Evolutionary conservation across 2,113 vertebrate genomes (phyloP), one percentile per base, ranked within the genome.

Genomic region (Eira barbara): DNA sequence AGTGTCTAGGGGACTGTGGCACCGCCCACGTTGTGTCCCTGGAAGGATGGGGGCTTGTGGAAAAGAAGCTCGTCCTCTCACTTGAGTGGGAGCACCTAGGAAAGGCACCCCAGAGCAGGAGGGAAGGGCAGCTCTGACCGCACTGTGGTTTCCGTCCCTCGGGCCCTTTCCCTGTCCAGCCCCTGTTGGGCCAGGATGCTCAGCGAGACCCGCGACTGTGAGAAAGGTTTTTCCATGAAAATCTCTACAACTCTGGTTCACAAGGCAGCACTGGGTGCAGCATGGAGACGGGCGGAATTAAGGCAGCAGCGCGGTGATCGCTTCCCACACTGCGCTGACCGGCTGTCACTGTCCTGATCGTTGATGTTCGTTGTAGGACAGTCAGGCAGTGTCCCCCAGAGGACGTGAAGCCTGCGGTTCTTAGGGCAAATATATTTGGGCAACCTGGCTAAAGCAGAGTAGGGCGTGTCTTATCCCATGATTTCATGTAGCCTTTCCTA

Each of bases 231-330:
- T 42, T 47, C 29, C 5, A 10, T 47, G 80, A 25, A 81, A 88
- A 49, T n/a, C 29, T 42, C 45, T 88, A 17, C 29, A 45, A 11
- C 18, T 36, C 45, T 45, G 55, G 52, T 20, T 11, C 36, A 36
- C 57, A 18, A 12, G 27, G 47, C 29, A 59, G 31, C 17, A 0
- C 6, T 52, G n/a, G 85, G 34, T 63, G 3, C 55, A 42, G 27
- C 29, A 31, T 27, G 73, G 12, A 65, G 52, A 9, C 14, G 61
- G 9, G 6, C 14, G 7, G 10, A 49, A 52, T 34, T 14, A 39
- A 23, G 7, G n/a, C 18, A 78, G 34, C 25, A 4, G 0, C 3
- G 82, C 34, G 10, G 45, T 2, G 0, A 0, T 49, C 59, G 49
- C 63, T 29, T 39, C 47, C 47, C 29, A 34, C 69, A 2, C 47